Base-by-base conservation (phyloP, 2,797 vertebrate genomes). In the Notolepis coatsorum region DNA sequence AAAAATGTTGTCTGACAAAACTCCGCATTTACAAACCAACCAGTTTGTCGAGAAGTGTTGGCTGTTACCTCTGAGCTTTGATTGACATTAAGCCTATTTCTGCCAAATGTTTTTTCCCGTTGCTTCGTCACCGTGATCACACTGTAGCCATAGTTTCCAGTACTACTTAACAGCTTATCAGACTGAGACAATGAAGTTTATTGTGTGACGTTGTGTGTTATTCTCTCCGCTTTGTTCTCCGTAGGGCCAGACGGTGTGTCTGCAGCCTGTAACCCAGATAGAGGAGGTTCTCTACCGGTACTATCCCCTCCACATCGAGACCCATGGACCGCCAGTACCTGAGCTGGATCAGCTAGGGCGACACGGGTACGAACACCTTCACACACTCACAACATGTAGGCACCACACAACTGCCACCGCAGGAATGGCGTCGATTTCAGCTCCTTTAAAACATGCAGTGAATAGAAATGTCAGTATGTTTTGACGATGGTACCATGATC, bases 181-280 rank as follows among this genome's bases (percentile, higher is more conserved):
- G 33, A 39, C 25, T 8, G 3, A 78, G 51, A 84, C 74, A 75
- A 67, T 77, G 51, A 30, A 4, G 13, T 55, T 79, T 28, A 65
- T 73, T 76, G 67, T 84, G 8, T 33, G 20, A 0, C 68, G 23
- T 59, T 75, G 4, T 74, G 17, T 56, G 7, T 53, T 43, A 33
- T 1, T 60, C 10, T 45, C 10, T 65, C 5, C 75, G 5, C 63
- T 31, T 7, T 64, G 9, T 53, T 61, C 61, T 21, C 42, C 68
- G 71, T 81, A 98, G 97, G 89, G 91, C 76, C 96, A 99, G 67
- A 94, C 94, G 1, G 93, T 99, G 88, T 95, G 94, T 47, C 90
- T 97, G 57, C 91, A 94, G 77, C 91, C 96, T 4, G 71, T 96
- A 60, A 87, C 92, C 1, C 94, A 85, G 79, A 75, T 97, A 48